These are phyloP conservation scores for Pagetopsis macropterus DNA, from an alignment of 2,797 vertebrate species.

Conservation along the genomic window DNA sequence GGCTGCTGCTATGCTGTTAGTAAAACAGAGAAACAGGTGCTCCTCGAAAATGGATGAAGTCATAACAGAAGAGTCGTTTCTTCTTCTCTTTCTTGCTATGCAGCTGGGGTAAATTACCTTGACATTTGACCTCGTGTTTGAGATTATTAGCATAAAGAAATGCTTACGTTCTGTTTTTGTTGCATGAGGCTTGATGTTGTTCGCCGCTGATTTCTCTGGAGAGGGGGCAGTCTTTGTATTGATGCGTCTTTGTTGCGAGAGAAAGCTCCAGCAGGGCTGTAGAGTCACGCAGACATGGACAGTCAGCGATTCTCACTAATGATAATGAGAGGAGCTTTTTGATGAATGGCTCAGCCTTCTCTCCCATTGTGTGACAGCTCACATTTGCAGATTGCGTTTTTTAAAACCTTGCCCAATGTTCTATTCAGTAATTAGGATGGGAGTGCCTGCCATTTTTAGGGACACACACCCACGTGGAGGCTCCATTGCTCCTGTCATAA, in stretches of 20 bases:
- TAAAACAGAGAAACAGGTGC: conserved; percentile 39
- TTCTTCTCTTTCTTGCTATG: conserved; percentile 21
- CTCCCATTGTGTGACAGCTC: conserved; percentile 68
- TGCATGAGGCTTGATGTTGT: conserved; percentile 40
- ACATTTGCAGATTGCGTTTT: conserved; percentile 69
- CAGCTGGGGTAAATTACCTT: conserved; percentile 58
- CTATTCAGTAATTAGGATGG: conserved; percentile 70
- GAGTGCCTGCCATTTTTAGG: conserved; percentile 57
- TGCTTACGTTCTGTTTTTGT: conserved; percentile 62
- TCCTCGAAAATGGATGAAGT: conserved; percentile 30
- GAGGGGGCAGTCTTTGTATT: conserved; percentile 47
- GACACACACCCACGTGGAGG: conserved; percentile 36
- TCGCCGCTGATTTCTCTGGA: conserved; percentile 65
- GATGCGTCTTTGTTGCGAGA: conserved; percentile 52
- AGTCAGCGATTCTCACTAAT: conserved; percentile 78
- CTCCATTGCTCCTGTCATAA: conserved; percentile 21
- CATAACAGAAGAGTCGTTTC: conserved; percentile 8
- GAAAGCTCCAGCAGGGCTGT: conserved; percentile 52
- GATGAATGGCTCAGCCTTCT: conserved; percentile 74
- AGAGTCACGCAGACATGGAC: conserved; percentile 56
- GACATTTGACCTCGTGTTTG: conserved; percentile 62
- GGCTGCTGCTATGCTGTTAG: background rate
- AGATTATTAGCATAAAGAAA: conserved; percentile 69
- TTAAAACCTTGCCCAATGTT: conserved; percentile 54
- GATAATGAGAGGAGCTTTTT: conserved; percentile 74